Percentiles rank a stretch among this genome's conserved stretches.
Evolutionary conservation across 1,140 invertebrate genomes (phyloP).

Genomic region (Melitaea cinxia): DNA sequence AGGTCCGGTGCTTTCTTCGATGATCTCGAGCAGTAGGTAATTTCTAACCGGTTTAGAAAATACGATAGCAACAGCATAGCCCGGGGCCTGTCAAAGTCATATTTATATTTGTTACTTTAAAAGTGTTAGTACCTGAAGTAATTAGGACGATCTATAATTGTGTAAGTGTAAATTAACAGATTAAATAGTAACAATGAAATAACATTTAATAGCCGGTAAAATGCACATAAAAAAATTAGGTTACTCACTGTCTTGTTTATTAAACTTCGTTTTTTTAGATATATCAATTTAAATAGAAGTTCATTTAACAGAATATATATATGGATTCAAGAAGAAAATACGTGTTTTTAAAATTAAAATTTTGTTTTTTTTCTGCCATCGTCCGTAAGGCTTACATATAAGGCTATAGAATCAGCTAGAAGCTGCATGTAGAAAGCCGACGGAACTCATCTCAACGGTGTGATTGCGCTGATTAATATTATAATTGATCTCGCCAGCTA

Average conservation of each 20-base stretch:
- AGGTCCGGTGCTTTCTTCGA: conserved; percentile 70
- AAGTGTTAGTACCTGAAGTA: background rate
- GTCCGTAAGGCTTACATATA: conserved; percentile 2
- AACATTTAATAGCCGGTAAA: no score
- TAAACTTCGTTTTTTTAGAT: background rate
- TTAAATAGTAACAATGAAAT: no score
- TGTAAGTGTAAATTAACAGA: background rate
- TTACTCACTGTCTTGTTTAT: no score
- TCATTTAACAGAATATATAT: background rate
- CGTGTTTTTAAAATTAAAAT: no score
- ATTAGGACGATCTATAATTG: background rate
- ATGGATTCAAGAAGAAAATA: no score
- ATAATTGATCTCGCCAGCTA: conserved; percentile 75
- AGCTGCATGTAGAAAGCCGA: conserved; percentile 43
- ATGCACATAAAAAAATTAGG: no score
- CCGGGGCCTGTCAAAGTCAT: conserved; percentile 10
- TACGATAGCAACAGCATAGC: conserved; percentile 51
- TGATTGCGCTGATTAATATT: conserved; percentile 78
- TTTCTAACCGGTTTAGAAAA: conserved; percentile 82
- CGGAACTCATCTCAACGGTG: conserved; percentile 60
- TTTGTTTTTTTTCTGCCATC: background rate
- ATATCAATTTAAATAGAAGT: background rate
- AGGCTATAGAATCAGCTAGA: conserved; percentile 4
- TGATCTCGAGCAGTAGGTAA: conserved; percentile 78
- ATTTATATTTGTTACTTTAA: conserved; percentile 14